Conservation (phyloP, 2,797 vertebrate genomes). For the Tolypeutes matacus region DNA sequence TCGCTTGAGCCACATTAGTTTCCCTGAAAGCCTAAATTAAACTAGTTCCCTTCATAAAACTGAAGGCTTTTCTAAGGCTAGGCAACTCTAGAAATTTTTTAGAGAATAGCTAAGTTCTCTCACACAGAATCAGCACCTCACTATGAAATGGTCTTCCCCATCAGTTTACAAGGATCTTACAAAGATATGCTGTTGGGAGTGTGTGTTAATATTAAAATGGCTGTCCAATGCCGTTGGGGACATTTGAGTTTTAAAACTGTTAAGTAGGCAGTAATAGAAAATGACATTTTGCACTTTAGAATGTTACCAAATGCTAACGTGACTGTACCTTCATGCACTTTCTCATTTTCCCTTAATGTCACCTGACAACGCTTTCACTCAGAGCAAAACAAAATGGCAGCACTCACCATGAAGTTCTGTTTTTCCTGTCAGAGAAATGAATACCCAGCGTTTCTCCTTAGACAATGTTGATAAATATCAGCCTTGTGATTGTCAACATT, state of each 20-base stretch:
- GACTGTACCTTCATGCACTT: accelerated
- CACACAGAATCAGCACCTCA: not conserved
- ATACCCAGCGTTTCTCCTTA: not conserved
- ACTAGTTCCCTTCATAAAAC: too few relatives aligned
- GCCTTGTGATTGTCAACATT: conserved; percentile 61
- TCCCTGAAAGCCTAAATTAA: too few relatives aligned
- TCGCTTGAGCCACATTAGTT: too few relatives aligned
- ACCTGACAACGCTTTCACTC: conserved; percentile 71
- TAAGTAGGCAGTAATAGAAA: too few relatives aligned
- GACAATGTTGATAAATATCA: conserved; percentile 9
- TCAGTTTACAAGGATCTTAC: accelerated
- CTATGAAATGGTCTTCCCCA: not conserved
- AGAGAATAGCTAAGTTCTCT: not conserved
- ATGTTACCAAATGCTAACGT: accelerated
- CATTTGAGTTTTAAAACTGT: not conserved
- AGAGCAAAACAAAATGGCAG: conserved; percentile 66
- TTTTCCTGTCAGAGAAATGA: conserved; percentile 50
- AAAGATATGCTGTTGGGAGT: not conserved
- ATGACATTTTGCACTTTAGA: accelerated
- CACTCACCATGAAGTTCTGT: conserved; percentile 41
- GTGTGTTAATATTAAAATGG: accelerated
- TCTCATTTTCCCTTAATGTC: conserved; percentile 49
- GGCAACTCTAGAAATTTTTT: too few relatives aligned
- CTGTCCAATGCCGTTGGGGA: accelerated
- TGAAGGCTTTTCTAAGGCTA: too few relatives aligned